phyloP scores from a whole-genome alignment of 2,888 invertebrate species.

The Osmoderma eremita region DNA sequence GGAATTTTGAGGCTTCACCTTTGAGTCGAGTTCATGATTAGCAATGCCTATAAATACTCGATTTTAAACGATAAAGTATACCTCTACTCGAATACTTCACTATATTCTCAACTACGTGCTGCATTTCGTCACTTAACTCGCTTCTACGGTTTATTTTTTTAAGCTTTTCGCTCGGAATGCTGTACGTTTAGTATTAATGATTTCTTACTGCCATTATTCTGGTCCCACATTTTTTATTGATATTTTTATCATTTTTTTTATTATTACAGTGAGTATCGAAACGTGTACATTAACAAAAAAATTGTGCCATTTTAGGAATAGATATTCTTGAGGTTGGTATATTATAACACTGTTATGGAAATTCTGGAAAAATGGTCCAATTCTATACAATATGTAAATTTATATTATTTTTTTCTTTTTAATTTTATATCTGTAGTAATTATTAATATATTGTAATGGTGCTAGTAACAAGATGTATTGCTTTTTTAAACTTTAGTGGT shows the following conservation, averaged over 20 bases:
- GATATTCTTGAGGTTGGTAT: conserved; percentile 46
- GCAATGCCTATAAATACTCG: conserved; percentile 10
- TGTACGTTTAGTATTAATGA: conserved; percentile 51
- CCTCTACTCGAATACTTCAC: conserved; percentile 21
- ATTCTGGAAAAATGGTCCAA: conserved; percentile 52
- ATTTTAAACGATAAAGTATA: conserved; percentile 15
- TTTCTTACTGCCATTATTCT: conserved; percentile 61
- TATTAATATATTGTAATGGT: conserved; percentile 55
- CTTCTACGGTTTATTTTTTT: conserved; percentile 39
- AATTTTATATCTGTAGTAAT: conserved; percentile 48
- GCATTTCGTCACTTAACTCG: conserved; percentile 38
- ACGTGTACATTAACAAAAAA: conserved; percentile 56
- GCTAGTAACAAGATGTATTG: conserved; percentile 56
- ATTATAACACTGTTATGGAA: conserved; percentile 43
- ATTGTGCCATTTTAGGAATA: conserved; percentile 62
- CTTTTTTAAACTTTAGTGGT: conserved; percentile 51
- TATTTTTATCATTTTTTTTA: conserved; percentile 43
- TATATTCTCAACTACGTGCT: conserved; percentile 34
- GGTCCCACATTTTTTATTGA: conserved; percentile 56
- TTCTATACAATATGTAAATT: conserved; percentile 44
- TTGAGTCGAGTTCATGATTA: conserved; percentile 22
- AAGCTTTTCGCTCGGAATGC: conserved; percentile 50
- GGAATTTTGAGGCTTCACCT: conserved; percentile 39
- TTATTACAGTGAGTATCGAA: conserved; percentile 44
- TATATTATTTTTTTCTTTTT: conserved; percentile 46